Evolutionary conservation across 2,113 vertebrate species (phyloP).

Genomic region (Climacteris rufus): DNA sequence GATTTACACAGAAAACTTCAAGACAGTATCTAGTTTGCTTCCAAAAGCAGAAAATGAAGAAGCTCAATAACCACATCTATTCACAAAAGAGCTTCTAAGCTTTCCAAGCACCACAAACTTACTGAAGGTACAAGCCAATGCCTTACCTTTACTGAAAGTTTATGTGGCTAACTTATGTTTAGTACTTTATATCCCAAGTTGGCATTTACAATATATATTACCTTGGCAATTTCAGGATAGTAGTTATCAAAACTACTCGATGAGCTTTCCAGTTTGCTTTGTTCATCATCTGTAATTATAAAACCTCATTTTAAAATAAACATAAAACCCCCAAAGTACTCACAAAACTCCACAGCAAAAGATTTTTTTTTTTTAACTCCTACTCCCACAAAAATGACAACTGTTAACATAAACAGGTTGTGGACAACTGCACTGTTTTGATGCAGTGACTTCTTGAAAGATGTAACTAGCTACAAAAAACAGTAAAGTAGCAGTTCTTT

Average conservation of each 20-base stretch:
- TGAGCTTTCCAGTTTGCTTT: conserved; percentile 88
- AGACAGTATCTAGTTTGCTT: neutral
- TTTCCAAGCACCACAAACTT: neutral
- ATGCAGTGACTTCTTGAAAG: neutral
- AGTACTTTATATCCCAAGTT: neutral
- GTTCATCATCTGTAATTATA: conserved; percentile 88
- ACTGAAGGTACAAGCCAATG: neutral
- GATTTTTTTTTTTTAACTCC: neutral
- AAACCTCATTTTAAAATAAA: neutral
- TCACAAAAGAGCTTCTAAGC: neutral
- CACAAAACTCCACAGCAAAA: neutral
- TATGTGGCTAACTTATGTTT: neutral
- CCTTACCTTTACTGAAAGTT: neutral
- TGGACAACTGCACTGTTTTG: neutral
- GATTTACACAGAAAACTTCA: neutral
- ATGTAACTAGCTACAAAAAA: neutral
- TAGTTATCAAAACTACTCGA: conserved; percentile 91
- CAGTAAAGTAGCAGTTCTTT: neutral
- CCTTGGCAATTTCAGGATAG: conserved; percentile 81
- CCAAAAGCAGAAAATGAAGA: neutral
- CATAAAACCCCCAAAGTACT: neutral
- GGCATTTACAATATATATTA: conserved; percentile 21
- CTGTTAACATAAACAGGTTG: neutral
- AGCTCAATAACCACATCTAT: neutral
- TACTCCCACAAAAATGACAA: neutral